Base-by-base conservation (phyloP, 2,797 vertebrate genomes). In the Calcarius lapponicus region DNA sequence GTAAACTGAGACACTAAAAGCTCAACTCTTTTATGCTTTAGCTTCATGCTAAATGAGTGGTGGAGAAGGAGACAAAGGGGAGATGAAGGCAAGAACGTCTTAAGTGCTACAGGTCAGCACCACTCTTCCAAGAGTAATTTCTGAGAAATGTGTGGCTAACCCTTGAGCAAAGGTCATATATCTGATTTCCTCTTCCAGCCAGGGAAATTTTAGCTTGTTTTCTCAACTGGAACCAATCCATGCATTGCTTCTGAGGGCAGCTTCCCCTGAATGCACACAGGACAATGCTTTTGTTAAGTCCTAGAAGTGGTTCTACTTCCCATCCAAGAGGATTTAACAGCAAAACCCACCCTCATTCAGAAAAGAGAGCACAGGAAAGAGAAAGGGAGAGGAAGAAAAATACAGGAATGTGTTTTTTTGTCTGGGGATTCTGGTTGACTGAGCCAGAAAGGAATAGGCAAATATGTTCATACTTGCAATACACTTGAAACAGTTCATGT, bases 191-290 rank as follows among this genome's bases (percentile, higher is more conserved):
- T 92, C 43, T 83, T 74, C 58, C 0, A 14, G 69, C 54, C 92
- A 51, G 75, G 51, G 45, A 83, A 91, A 75, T 69, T 78, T 28
- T 69, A 74, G 34, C 42, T 80, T 92, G 54, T 89, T 93, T 92
- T 78, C 67, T 95, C 84, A 92, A 26, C 31, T 88, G 87, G 89
- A 95, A 96, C 65, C 78, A 97, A 93, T 91, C 86, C 51, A 56
- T 32, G 62, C 58, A 12, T 31, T 86, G 43, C 80, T 86, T 84
- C 80, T 83, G 65, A 75, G 75, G 50, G 69, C 74, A 87, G 65
- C 66, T 69, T 93, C 54, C 40, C 69, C 28, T 42, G 40, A 48
- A 88, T 53, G 80, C 38, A 11, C 5, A 10, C n/a, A 65, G 48
- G 60, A 84, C 36, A 56, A 21, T 24, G 66, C 43, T 79, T 87